Conservation (phyloP, 2,888 invertebrate genomes). For the Phorcus lineatus region DNA sequence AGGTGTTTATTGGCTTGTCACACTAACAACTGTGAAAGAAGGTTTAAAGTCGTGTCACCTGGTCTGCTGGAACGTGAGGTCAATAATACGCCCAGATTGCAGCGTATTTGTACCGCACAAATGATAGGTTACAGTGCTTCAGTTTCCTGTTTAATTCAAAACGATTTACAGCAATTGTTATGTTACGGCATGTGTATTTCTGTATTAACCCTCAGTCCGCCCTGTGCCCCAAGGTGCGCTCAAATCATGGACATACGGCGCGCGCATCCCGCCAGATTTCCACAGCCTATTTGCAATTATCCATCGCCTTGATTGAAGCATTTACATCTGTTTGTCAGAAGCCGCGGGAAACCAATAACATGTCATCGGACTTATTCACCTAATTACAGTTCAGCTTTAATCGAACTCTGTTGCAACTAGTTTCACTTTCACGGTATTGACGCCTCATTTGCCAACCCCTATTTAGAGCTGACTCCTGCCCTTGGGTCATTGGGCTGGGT, state of each 20-base stretch:
- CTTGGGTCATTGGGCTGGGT: background rate
- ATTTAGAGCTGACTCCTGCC: slow-evolving; percentile 7
- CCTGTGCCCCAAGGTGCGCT: background rate
- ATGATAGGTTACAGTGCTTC: background rate
- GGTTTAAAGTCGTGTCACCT: too few species aligned
- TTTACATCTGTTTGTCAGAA: slow-evolving; percentile 20
- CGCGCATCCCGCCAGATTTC: background rate
- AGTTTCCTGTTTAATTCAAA: slow-evolving; percentile 19
- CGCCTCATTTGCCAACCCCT: background rate
- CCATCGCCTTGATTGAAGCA: background rate
- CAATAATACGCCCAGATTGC: too few species aligned
- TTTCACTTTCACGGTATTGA: slow-evolving; percentile 21
- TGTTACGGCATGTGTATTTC: slow-evolving; percentile 16
- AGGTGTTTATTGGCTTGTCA: too few species aligned
- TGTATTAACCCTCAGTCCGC: background rate
- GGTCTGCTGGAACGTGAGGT: too few species aligned
- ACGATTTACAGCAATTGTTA: background rate
- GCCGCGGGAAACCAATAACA: background rate
- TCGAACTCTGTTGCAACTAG: background rate
- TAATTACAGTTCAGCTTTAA: slow-evolving; percentile 10
- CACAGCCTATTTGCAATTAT: background rate
- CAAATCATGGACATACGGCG: slow-evolving; percentile 11
- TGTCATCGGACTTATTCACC: slow-evolving; percentile 5
- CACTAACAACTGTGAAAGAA: too few species aligned
- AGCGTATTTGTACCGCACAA: background rate